These are phyloP conservation scores for Diglossa cyanea DNA, from an alignment of 2,797 vertebrate genomes.

Conservation along the genomic window DNA sequence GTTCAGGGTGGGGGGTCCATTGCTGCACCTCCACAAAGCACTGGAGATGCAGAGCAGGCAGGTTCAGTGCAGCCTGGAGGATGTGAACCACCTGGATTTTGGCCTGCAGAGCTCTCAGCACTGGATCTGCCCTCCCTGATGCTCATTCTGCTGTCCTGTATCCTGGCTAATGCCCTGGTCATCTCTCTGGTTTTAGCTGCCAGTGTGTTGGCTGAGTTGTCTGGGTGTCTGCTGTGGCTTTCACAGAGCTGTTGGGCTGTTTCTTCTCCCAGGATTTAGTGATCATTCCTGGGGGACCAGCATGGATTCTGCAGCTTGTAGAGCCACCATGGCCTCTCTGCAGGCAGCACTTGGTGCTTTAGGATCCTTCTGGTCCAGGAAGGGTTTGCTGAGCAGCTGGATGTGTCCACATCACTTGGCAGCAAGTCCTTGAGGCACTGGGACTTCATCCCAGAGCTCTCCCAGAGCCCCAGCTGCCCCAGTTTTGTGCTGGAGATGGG, in stretches of 20 bases:
- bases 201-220: not conserved
- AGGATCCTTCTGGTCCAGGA: not conserved
- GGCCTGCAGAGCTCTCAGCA: not conserved
- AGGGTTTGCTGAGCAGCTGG: not conserved
- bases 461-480: accelerated
- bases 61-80: not conserved
- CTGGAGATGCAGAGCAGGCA: not conserved
- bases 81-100: not conserved
- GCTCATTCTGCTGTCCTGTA: not conserved
- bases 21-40: not conserved
- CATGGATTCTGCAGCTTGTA: not conserved
- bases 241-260: accelerated
- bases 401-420: not conserved
- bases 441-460: not conserved
- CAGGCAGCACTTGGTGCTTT: not conserved
- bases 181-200: not conserved
- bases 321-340: not conserved
- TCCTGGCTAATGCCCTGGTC: not conserved
- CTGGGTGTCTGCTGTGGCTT: not conserved
- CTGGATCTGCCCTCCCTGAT: accelerated
- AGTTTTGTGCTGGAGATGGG: accelerated
- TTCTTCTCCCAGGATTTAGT: not conserved
- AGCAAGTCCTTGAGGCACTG: not conserved
- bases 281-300: not conserved
- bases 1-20: accelerated